phyloP scores from a whole-genome alignment of 2,888 invertebrate genomes.

The Mesorhabditis sp. region DNA sequence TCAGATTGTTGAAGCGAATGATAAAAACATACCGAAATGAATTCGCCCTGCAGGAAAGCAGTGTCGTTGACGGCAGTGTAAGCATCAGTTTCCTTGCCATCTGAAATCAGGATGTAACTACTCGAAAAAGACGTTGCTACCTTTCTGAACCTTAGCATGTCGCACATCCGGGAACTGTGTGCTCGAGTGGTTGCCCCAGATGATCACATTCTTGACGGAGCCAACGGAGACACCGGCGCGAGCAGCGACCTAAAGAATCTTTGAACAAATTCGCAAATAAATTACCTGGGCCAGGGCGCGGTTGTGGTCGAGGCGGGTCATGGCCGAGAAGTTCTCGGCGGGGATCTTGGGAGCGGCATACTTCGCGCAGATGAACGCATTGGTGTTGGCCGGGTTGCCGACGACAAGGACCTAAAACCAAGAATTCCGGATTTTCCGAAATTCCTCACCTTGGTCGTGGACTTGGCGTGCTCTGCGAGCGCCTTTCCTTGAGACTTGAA shows the following conservation, averaged over 20 bases:
- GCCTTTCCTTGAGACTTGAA: conserved; percentile 95
- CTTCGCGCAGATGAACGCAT: conserved; percentile 88
- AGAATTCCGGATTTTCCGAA: not conserved
- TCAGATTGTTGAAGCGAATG: not conserved
- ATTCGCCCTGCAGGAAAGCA: conserved; percentile 75
- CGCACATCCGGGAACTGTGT: conserved; percentile 94
- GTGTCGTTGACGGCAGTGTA: conserved; percentile 73
- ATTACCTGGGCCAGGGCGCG: conserved; percentile 80
- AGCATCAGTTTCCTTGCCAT: conserved; percentile 42
- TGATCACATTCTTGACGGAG: conserved; percentile 82
- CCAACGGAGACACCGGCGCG: conserved; percentile 63
- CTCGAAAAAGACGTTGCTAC: conserved; percentile 9
- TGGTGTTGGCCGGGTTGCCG: conserved; percentile 98
- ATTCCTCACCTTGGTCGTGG: conserved; percentile 77
- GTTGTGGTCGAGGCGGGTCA: conserved; percentile 97
- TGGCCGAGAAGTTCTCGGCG: conserved; percentile 89
- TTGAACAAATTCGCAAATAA: not conserved
- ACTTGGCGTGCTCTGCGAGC: conserved; percentile 81
- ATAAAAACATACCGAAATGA: conserved; percentile 67
- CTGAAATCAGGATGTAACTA: conserved; percentile 26
- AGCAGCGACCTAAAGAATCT: conserved; percentile 60
- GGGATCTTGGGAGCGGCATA: conserved; percentile 90
- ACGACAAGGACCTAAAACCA: conserved; percentile 74
- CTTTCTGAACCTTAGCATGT: conserved; percentile 59
- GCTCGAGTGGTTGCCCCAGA: conserved; percentile 99